Base-by-base conservation (phyloP, 2,797 vertebrate species). In the Poecilia gillii region DNA sequence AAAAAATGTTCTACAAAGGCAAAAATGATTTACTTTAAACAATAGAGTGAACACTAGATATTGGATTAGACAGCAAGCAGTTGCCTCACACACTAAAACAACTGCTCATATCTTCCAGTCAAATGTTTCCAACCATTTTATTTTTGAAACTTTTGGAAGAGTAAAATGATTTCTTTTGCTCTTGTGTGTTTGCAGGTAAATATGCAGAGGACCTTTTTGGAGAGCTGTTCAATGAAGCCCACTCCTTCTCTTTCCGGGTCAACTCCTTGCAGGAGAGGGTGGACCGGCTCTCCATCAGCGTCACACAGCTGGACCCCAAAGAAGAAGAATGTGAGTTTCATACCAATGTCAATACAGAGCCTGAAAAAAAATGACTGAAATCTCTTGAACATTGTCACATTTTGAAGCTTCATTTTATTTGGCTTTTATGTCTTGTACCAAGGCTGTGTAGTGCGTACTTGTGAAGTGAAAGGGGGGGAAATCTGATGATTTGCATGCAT, bases 151-250 rank as follows among this genome's bases (percentile, higher is more conserved):
- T 49, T 25, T 59, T 3, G 7, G 28, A 47, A 55, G 11, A 47
- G 53, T 49, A 14, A 36, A 62, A 28, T 11, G 18, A 49, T 18
- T 62, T 33, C 1, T 31, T 71, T 59, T 6, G 3, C 13, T 31
- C 70, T 7, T 77, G 45, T 76, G 25, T 66, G 20, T 62, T 70
- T 89, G 94, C 94, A 99, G 98, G 98, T 97, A 99, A 99, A 96
- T 99, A 99, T 97, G 98, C 98, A 86, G 98, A 99, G 95, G 98
- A 99, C 92, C 95, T 99, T 92, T 99, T 99, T 90, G 98, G 98
- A 85, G 98, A 99, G 92, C 96, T 99, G 81, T 99, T 99, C 95
- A 99, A 98, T 57, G 98, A 99, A 94, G 98, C 98, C 71, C 98
- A 99, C 92, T 95, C 98, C 89, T 99, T 99, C 95, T 99, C 98